Evolutionary conservation across 2,888 invertebrate species (phyloP), one percentile per base, ranked within the genome.

Genomic region (Homarus gammarus): DNA sequence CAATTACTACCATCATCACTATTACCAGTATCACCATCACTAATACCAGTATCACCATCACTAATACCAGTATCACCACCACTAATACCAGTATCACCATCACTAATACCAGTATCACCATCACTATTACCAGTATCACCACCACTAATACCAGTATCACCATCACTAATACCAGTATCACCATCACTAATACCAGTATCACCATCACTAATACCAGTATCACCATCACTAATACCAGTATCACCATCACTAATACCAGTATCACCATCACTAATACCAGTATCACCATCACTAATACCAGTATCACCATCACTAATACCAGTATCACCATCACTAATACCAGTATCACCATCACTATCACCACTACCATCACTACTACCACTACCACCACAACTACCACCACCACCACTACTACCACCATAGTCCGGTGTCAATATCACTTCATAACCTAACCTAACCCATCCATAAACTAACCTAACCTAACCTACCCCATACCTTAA

Each of bases 91-190:
- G n/a, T n/a, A n/a, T n/a, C 56, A 56, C 56, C 18, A 56, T 18
- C 56, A 56, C 56, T 22, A 1, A 8, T 22, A 68, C 68, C 68
- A 68, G 15, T 22, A 68, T 68, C 31, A 68, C 0, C 31, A 68
- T 68, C 8, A 68, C 0, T 2, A 68, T 68, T 68, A 1, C 10
- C n/a, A n/a, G n/a, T n/a, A n/a, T n/a, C 68, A 68, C 15, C 68
- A 68, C 68, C 22, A 1, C 0, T 22, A 68, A 68, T 2, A 68
- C 15, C 31, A 68, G n/a, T n/a, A n/a, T n/a, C n/a, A 56, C 56
- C 56, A 56, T 56, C 56, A 56, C 56, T 56, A 56, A 10, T 56
- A 56, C 56, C 56, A 56, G n/a, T n/a, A n/a, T 56, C 56, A 56
- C 18, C 56, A 56, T 18, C 56, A 18, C 56, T 56, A 56, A 18